A percentile compares a stretch with the other conserved stretches of the same genome.
phyloP scores from a whole-genome alignment of 2,797 vertebrate species.

The Cyclopterus lumpus region DNA sequence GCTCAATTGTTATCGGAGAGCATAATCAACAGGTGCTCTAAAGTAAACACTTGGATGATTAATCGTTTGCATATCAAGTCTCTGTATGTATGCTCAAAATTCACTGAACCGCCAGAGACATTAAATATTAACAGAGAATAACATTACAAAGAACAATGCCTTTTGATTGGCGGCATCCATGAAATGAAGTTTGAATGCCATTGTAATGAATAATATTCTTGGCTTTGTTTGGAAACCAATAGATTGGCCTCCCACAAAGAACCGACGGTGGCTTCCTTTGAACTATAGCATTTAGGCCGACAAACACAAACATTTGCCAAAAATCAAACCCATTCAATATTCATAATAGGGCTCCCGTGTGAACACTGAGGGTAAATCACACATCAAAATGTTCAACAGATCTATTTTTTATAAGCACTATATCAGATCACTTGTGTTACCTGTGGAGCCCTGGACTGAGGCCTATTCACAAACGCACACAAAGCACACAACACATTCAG shows the following conservation, averaged over 20 bases:
- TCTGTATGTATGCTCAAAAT: constrained; percentile 48
- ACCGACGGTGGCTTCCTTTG: constrained; percentile 68
- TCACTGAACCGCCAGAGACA: constrained; percentile 38
- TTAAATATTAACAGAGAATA: constrained; percentile 76
- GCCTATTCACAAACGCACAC: constrained; percentile 46
- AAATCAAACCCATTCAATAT: constrained; percentile 76
- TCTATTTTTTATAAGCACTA: constrained; percentile 49
- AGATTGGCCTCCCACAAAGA: constrained; percentile 53
- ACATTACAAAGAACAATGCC: constrained; percentile 60
- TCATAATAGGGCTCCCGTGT: constrained; percentile 72
- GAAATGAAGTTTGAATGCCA: constrained; percentile 70
- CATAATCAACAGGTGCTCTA: constrained; percentile 71
- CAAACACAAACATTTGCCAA: constrained; percentile 78
- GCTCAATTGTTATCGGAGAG: constrained; percentile 40
- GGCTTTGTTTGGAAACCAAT: constrained; percentile 73
- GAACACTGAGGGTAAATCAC: constrained; percentile 68
- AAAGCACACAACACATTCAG: constrained; percentile 43
- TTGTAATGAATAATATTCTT: constrained; percentile 73
- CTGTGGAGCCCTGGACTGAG: constrained; percentile 53
- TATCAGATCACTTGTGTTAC: constrained; percentile 59
- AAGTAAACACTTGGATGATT: constrained; percentile 72
- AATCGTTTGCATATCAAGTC: constrained; percentile 55
- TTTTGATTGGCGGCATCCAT: constrained; percentile 72
- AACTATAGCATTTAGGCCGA: constrained; percentile 71
- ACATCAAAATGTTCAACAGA: constrained; percentile 73